Evolutionary conservation across 2,797 vertebrate genomes (phyloP), one percentile per base, ranked within the genome.

Genomic region (Ptychadena robeensis): DNA sequence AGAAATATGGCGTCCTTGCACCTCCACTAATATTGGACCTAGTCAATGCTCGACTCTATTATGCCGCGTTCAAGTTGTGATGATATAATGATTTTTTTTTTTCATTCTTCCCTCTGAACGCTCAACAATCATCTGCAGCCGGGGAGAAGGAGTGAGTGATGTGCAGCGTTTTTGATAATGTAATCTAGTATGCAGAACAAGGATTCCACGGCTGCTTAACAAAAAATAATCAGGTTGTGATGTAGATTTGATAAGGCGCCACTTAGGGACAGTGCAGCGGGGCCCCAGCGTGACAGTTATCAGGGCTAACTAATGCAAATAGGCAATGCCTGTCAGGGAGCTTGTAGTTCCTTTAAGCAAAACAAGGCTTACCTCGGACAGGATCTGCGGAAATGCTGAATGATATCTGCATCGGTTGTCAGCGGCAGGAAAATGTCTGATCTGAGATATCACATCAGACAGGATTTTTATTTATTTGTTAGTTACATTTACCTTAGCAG

Each of bases 1-100:
- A 70, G 90, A 91, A 61, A 91, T 89, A 90, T 74, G 80, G 87
- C 87, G 91, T 92, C 90, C 89, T 87, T 87, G 88, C 88, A 91
- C 92, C 88, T 89, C 89, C 90, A 85, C 91, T 92, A 91, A 93
- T 91, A 92, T 76, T 90, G 91, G 93, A 90, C 89, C 91, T 92
- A 93, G 91, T 90, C 90, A 89, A 88, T 84, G 90, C 83, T 89
- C 57, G 0, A 88, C 87, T 91, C 88, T 91, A 87, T 91, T 90
- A 90, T 89, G 89, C 27, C 67, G 86, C 88, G 90, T 28, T 0
- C 84, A 85, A 87, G 72, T 86, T 87, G 91, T 88, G 72, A 74
- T 85, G 88, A 87, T 86, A 38, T 40, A 35, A 63, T 57, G 37
- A 38, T 81, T 72, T 82, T 86, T 66, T 68, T 68, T 22, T 85